Evolutionary conservation across 2,888 invertebrate species (phyloP), one percentile per base, ranked within the genome.

Genomic region (Eupithecia subfuscata): DNA sequence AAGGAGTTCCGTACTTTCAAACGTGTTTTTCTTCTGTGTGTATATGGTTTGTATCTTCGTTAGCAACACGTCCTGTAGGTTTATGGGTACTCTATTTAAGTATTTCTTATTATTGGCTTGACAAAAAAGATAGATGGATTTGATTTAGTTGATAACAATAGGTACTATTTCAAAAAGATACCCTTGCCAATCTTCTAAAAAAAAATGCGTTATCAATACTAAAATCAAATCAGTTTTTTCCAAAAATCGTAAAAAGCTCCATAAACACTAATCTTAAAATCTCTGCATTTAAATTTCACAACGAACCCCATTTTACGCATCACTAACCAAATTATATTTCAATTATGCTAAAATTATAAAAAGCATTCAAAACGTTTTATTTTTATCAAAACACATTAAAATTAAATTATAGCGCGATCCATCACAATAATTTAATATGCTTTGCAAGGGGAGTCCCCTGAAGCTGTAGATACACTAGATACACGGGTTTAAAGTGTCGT

Each of bases 351-450:
- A 84, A 80, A 75, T 75, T 78, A 76, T 83, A 86, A 84, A 84
- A 83, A 81, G 79, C 81, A 83, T 82, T 81, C 82, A 83, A 84
- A 84, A 86, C 82, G 78, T 78, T 82, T 84, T 82, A 85, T 83
- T 92, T 93, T 92, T 92, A 92, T 92, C 91, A 91, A 90, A 93
- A 92, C 92, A 92, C 92, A 93, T 93, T 92, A 93, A 92, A 91
- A 91, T 91, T 90, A 90, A 91, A 93, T 94, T 91, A 92, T 89
- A 89, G 89, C 86, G 89, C 87, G 88, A 93, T 94, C 93, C 89
- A 93, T 94, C 94, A 92, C 84, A 87, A 89, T 92, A 92, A 94
- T 91, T 93, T 93, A 93, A 93, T 93, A 92, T 91, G 90, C 90
- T 87, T 37, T 70, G 43, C 70, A 70, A 60, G 77, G 77, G 73